Conservation (phyloP, 2,113 vertebrate genomes). For the Euleptes europaea region DNA sequence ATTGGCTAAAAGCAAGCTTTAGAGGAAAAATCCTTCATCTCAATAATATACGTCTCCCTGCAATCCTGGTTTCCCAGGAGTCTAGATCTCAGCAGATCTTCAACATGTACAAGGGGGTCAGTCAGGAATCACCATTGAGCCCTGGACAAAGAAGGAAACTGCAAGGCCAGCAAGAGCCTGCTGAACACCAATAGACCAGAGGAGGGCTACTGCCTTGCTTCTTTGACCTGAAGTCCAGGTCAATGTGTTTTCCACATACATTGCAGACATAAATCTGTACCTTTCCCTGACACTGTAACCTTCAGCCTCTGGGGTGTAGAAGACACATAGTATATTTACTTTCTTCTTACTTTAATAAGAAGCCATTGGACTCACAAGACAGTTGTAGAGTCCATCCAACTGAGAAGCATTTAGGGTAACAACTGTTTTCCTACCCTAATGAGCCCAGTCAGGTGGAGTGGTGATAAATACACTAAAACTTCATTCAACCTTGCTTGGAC, state of each 20-base stretch:
- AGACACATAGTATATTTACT: background rate
- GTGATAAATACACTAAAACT: background rate
- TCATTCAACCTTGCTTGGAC: background rate
- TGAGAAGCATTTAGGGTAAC: background rate
- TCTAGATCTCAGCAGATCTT: background rate
- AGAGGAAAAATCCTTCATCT: background rate
- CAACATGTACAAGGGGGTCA: background rate
- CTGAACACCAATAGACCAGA: background rate
- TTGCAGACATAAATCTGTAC: too few relatives aligned
- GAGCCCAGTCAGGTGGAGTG: background rate
- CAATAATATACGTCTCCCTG: background rate
- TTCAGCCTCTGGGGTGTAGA: background rate
- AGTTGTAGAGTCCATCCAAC: background rate
- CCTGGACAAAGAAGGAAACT: background rate
- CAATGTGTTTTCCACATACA: too few relatives aligned
- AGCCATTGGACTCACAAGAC: background rate
- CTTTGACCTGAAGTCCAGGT: background rate
- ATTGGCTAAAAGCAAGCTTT: background rate
- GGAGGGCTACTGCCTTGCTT: background rate
- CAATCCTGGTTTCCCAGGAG: background rate
- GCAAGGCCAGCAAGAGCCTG: background rate
- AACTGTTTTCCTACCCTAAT: background rate
- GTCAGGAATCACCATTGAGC: background rate
- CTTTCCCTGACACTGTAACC: accelerated
- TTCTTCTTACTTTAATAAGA: background rate